Evolutionary conservation across 2,113 vertebrate genomes (phyloP).

Genomic region (Microtus ochrogaster): DNA sequence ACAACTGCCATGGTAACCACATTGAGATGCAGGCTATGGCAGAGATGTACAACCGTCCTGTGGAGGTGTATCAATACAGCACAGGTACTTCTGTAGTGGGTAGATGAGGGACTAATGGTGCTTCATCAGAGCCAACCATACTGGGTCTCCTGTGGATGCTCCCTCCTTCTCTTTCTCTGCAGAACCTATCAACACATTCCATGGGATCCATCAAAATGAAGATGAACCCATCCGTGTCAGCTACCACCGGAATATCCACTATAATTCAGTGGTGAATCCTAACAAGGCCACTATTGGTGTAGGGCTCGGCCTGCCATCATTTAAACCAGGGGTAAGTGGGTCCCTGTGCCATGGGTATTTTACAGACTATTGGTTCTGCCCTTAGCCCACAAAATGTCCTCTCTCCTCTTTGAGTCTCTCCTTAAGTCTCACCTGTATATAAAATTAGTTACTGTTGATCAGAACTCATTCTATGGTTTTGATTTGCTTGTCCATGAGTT

Average conservation of each 20-base stretch:
- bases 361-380: neutral
- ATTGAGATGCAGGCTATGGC: slow-evolving; percentile 99
- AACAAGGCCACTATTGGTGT: slow-evolving; percentile 98
- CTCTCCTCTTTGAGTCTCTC: neutral
- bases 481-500: slow-evolving; percentile 33
- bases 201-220: slow-evolving; percentile 97
- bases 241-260: slow-evolving; percentile 98
- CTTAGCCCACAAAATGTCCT: slow-evolving; percentile 8
- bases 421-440: slow-evolving; percentile 5
- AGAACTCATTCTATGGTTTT: slow-evolving; percentile 28
- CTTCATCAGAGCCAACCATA: slow-evolving; percentile 31
- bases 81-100: slow-evolving; percentile 87
- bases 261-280: slow-evolving; percentile 98
- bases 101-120: neutral
- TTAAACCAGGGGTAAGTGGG: slow-evolving; percentile 94
- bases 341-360: neutral
- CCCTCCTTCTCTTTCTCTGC: slow-evolving; percentile 58
- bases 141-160: slow-evolving; percentile 21
- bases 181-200: slow-evolving; percentile 99
- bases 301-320: slow-evolving; percentile 95
- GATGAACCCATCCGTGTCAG: slow-evolving; percentile 97
- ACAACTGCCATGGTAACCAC: slow-evolving; percentile 97
- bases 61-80: slow-evolving; percentile 96
- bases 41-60: slow-evolving; percentile 97
- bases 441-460: slow-evolving; percentile 28